A percentile compares a stretch with the other conserved stretches of the same genome.
phyloP scores from a whole-genome alignment of 2,113 vertebrate species.

The Plotosus lineatus region DNA sequence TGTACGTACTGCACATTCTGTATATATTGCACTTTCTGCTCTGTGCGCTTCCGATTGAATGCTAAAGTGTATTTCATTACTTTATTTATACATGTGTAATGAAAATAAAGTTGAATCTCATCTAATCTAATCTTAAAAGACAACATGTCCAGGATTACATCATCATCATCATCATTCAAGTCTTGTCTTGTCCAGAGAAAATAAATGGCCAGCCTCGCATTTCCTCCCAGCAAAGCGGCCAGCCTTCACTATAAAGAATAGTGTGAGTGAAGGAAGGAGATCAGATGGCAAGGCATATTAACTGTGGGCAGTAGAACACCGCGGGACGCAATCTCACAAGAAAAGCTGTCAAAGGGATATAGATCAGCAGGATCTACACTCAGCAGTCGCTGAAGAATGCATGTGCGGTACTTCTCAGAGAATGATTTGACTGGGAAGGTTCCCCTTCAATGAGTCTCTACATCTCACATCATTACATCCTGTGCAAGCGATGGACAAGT shows the following conservation, averaged over 20 bases:
- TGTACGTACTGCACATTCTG: too few relatives aligned
- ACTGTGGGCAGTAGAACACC: slow-evolving; percentile 53
- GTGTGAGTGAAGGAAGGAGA: slow-evolving; percentile 21
- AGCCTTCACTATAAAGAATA: slow-evolving; percentile 40
- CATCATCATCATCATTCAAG: not conserved
- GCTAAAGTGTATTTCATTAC: too few relatives aligned
- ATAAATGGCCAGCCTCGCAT: not conserved
- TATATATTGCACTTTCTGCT: too few relatives aligned
- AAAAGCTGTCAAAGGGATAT: slow-evolving; percentile 32
- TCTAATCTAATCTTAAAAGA: too few relatives aligned
- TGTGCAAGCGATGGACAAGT: not conserved
- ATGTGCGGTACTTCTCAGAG: slow-evolving; percentile 14
- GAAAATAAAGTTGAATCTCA: too few relatives aligned
- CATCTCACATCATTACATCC: not conserved
- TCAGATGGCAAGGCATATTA: slow-evolving; percentile 62
- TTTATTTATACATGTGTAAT: too few relatives aligned
- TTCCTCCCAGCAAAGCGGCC: not conserved
- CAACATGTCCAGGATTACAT: not conserved
- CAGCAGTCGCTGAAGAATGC: slow-evolving; percentile 9
- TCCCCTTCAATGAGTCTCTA: slow-evolving; percentile 15
- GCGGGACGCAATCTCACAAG: slow-evolving; percentile 29
- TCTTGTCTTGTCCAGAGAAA: not conserved
- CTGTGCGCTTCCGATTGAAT: too few relatives aligned
- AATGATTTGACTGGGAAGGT: slow-evolving; percentile 27
- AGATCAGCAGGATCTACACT: slow-evolving; percentile 19